Evolutionary conservation across 37 sponge, comb jelly and placozoan species (phyloP).

Genomic region (Lycopodina hypogea): DNA sequence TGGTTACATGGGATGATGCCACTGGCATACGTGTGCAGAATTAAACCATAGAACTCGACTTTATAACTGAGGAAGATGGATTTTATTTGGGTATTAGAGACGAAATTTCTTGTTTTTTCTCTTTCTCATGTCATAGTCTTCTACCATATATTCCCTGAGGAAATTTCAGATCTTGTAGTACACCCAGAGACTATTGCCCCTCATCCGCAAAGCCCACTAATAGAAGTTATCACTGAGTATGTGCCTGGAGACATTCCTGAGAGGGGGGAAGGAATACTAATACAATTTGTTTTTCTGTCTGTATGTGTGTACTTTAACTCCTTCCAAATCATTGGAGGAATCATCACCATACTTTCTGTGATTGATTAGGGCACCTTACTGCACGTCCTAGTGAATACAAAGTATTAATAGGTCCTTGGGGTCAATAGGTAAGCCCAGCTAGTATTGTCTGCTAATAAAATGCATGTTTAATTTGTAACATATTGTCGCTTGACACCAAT

Average conservation of each 20-base stretch:
- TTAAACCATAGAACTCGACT: not conserved
- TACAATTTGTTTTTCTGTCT: too few species aligned
- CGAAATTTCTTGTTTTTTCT: not conserved
- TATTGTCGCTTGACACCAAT: too few species aligned
- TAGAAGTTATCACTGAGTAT: constrained; percentile 11
- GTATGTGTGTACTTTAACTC: too few species aligned
- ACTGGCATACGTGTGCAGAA: not conserved
- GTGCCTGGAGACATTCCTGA: constrained; percentile 7
- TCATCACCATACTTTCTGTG: too few species aligned
- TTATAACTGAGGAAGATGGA: not conserved
- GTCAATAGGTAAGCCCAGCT: too few species aligned
- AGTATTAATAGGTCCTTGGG: too few species aligned
- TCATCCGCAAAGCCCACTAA: not conserved
- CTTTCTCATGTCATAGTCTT: constrained; percentile 26
- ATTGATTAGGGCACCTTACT: too few species aligned
- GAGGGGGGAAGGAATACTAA: not conserved
- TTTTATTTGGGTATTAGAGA: constrained; percentile 38
- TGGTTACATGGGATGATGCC: not conserved
- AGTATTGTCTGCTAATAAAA: too few species aligned
- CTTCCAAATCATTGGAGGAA: too few species aligned
- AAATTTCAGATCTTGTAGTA: not conserved
- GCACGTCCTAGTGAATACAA: not conserved
- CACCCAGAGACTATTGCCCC: constrained; percentile 16
- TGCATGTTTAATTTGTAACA: too few species aligned
- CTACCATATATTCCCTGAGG: constrained; percentile 20